phyloP scores from a whole-genome alignment of 2,888 invertebrate species.

The Geophilus truncorum region DNA sequence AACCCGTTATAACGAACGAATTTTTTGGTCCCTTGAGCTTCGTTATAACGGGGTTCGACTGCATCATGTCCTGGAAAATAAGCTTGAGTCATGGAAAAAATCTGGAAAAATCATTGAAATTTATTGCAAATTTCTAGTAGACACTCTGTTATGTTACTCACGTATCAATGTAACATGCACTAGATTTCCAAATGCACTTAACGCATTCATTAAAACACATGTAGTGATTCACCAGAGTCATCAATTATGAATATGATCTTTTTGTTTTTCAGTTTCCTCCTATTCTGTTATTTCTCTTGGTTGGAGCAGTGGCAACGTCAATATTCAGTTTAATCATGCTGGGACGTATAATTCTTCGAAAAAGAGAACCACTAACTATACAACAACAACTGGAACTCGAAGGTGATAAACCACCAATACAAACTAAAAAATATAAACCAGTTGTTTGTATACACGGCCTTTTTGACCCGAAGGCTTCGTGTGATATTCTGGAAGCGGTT shows the following conservation, averaged over 20 bases:
- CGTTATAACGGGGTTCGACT: too few species aligned
- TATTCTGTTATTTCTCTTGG: not conserved
- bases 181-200: too few species aligned
- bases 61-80: too few species aligned
- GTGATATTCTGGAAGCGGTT: not conserved
- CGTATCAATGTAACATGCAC: too few species aligned
- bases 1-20: too few species aligned
- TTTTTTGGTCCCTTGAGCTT: too few species aligned
- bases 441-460: constrained; percentile 10
- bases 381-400: not conserved
- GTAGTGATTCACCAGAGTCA: not conserved
- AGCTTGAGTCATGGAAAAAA: too few species aligned
- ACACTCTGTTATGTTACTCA: too few species aligned
- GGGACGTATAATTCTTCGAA: not conserved
- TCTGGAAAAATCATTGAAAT: too few species aligned
- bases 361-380: not conserved
- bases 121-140: too few species aligned
- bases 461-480: not conserved
- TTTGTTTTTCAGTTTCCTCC: not conserved
- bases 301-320: not conserved
- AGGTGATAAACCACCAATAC: not conserved
- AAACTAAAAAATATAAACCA: not conserved
- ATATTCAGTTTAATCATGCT: not conserved
- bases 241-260: not conserved
- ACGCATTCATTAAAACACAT: not conserved